Evolutionary conservation across 2,113 vertebrate genomes (phyloP).

Genomic region (Aspidoscelis tigris): DNA sequence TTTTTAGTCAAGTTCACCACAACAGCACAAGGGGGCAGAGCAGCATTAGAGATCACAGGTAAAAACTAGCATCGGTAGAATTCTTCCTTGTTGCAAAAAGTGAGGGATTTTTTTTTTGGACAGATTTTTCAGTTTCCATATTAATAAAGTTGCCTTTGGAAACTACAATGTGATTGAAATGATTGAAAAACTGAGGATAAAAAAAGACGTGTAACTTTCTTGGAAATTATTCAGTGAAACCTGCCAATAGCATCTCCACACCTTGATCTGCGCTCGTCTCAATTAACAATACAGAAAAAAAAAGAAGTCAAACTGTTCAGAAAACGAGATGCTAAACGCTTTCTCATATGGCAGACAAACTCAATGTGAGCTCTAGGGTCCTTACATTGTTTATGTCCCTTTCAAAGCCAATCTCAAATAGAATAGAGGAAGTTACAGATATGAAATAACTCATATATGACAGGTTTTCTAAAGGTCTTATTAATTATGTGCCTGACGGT

Average conservation of each 20-base stretch:
- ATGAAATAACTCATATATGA: not conserved
- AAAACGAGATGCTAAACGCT: not conserved
- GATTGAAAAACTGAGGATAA: slow-evolving; percentile 44
- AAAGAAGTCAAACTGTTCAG: not conserved
- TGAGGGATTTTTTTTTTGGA: not conserved
- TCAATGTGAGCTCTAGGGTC: not conserved
- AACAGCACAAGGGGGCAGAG: slow-evolving; percentile 90
- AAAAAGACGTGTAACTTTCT: not conserved
- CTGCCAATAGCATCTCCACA: not conserved
- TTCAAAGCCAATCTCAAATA: not conserved
- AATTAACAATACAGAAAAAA: not conserved
- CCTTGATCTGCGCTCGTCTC: not conserved
- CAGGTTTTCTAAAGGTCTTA: not conserved
- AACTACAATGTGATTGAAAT: slow-evolving; percentile 59
- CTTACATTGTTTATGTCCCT: not conserved
- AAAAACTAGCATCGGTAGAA: slow-evolving; percentile 16
- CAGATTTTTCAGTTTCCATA: slow-evolving; percentile 32
- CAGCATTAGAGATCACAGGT: slow-evolving; percentile 83
- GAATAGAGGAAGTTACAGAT: not conserved
- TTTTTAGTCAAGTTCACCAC: slow-evolving; percentile 67
- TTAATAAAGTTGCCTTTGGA: slow-evolving; percentile 54
- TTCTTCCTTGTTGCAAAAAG: slow-evolving; percentile 21
- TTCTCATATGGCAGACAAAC: not conserved
- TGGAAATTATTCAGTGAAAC: not conserved
- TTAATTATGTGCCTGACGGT: not conserved